Conservation (phyloP, 2,113 vertebrate species). For the Melanostigma gelatinosum region DNA sequence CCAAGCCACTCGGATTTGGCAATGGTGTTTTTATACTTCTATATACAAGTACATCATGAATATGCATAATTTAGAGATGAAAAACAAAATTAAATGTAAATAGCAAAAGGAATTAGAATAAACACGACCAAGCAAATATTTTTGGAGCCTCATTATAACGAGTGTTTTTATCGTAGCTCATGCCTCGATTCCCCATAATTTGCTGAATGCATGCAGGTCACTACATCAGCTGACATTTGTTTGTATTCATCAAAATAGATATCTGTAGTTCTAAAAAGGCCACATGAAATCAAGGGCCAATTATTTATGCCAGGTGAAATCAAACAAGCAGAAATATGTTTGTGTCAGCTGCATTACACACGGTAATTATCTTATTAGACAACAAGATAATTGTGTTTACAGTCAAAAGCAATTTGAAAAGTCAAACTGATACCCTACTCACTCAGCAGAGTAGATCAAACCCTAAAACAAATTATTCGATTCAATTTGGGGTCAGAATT, state of each 20-base stretch:
- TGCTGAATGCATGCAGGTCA: conserved; percentile 46
- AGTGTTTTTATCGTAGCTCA: not conserved
- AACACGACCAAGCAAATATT: not conserved
- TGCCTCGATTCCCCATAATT: conserved; percentile 6
- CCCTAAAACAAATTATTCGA: not conserved
- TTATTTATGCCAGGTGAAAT: not conserved
- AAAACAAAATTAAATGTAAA: conserved; percentile 33
- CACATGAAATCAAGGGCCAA: not conserved
- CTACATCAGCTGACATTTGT: conserved; percentile 22
- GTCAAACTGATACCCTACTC: not conserved
- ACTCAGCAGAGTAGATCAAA: not conserved
- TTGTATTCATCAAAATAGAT: conserved; percentile 19
- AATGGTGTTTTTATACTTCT: conserved; percentile 19
- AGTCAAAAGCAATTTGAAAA: not conserved
- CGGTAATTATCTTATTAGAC: not conserved
- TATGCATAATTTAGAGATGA: conserved; percentile 8
- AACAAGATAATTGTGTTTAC: not conserved
- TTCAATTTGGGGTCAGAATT: conserved; percentile 22
- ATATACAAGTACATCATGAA: conserved; percentile 22
- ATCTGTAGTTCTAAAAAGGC: not conserved
- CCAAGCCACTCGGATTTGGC: not conserved
- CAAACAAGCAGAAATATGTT: not conserved
- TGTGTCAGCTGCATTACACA: not conserved
- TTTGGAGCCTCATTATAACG: not conserved
- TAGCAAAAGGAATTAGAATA: conserved; percentile 5